These are phyloP conservation scores for Poliocrania exsul DNA, from an alignment of 2,797 vertebrate genomes.

Conservation along the genomic window DNA sequence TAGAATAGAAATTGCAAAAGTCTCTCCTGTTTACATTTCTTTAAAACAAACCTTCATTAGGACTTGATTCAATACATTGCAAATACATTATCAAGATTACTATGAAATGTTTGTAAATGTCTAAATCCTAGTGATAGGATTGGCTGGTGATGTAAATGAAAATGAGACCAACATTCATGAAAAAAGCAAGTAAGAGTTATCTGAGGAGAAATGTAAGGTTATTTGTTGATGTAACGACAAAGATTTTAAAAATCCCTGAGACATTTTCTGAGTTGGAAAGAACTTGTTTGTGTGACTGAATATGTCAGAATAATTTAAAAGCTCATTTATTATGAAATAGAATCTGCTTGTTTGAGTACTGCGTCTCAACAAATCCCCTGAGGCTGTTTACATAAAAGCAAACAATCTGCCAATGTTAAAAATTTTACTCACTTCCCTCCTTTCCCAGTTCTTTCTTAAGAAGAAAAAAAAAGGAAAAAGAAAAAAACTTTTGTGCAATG, in stretches of 20 bases:
- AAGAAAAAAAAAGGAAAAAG: neutral
- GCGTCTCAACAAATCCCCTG: neutral
- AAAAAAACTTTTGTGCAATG: neutral
- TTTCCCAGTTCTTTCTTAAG: conserved; percentile 12
- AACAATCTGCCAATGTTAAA: conserved; percentile 11
- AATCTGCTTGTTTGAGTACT: neutral
- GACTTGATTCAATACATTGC: neutral
- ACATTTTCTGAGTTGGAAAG: neutral
- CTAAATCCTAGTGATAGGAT: neutral
- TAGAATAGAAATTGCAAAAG: neutral
- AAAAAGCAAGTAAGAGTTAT: neutral
- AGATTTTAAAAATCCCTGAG: neutral
- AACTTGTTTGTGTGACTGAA: conserved; percentile 3
- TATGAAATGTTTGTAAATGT: conserved; percentile 8
- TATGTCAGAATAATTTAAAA: conserved; percentile 21
- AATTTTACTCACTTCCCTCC: neutral
- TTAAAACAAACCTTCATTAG: conserved; percentile 56
- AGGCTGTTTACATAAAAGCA: conserved; percentile 20
- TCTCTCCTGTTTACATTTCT: conserved; percentile 15
- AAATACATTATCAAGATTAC: conserved; percentile 30
- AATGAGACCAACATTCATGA: neutral
- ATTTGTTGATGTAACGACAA: neutral
- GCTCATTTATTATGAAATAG: conserved; percentile 22
- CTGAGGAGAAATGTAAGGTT: neutral
- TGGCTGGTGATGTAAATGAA: neutral